Evolutionary conservation across 2,888 invertebrate genomes (phyloP).

Genomic region (Heteromyza rotundicornis): DNA sequence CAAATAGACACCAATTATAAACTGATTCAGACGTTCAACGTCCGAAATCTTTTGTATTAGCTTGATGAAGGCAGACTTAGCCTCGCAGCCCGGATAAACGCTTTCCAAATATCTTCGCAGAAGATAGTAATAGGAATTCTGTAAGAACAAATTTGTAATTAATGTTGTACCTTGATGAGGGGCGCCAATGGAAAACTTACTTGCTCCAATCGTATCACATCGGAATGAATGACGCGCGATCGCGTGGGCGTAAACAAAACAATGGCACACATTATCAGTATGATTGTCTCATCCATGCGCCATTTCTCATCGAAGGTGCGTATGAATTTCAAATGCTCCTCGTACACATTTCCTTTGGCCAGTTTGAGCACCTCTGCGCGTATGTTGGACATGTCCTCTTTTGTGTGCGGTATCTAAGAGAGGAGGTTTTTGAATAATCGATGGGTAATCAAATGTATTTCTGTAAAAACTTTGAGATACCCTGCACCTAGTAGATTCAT

Average conservation of each 20-base stretch:
- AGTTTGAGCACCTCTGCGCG: slow-evolving; percentile 89
- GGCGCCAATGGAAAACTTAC: slow-evolving; percentile 62
- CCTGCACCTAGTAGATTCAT: too few relatives aligned
- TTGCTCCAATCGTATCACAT: slow-evolving; percentile 86
- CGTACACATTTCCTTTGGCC: slow-evolving; percentile 87
- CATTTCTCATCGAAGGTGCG: slow-evolving; percentile 85
- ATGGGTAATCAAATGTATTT: not conserved
- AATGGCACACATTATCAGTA: slow-evolving; percentile 90
- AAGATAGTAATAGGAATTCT: slow-evolving; percentile 90
- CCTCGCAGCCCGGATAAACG: slow-evolving; percentile 84
- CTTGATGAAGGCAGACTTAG: slow-evolving; percentile 84
- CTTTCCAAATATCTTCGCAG: slow-evolving; percentile 84
- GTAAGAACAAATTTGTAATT: slow-evolving; percentile 38
- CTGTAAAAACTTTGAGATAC: not conserved
- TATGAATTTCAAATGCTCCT: slow-evolving; percentile 84
- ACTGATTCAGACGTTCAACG: slow-evolving; percentile 85
- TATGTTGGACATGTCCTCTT: slow-evolving; percentile 77
- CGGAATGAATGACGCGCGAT: slow-evolving; percentile 78
- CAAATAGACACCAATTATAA: slow-evolving; percentile 89
- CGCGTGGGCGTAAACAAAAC: slow-evolving; percentile 87
- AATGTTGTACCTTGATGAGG: too few relatives aligned
- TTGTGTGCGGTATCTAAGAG: slow-evolving; percentile 77
- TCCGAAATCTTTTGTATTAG: slow-evolving; percentile 92
- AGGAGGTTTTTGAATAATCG: slow-evolving; percentile 10
- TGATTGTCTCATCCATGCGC: slow-evolving; percentile 86